Percentiles rank a stretch among this genome's conserved stretches.
phyloP scores from a whole-genome alignment of 2,797 vertebrate genomes.

The Graptemys geographica region DNA sequence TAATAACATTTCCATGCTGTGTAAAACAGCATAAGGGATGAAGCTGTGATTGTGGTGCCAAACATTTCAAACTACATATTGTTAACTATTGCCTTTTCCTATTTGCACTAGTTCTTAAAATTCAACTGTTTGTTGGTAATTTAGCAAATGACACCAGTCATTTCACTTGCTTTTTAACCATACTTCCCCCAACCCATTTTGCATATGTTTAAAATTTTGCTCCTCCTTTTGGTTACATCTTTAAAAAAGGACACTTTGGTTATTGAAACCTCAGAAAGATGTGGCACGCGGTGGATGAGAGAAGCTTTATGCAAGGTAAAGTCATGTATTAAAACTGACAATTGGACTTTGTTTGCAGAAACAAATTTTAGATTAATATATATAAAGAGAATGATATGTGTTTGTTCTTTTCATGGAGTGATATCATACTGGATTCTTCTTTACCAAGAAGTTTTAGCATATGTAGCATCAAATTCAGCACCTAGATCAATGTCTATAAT shows the following conservation, averaged over 20 bases:
- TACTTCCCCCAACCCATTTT: background rate
- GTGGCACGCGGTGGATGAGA: slow-evolving; percentile 34
- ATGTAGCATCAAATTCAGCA: slow-evolving; percentile 61
- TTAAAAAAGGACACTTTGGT: slow-evolving; percentile 6
- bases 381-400: slow-evolving; percentile 6
- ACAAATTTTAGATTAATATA: slow-evolving; percentile 59
- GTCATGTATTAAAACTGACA: slow-evolving; percentile 8
- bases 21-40: background rate
- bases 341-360: slow-evolving; percentile 58
- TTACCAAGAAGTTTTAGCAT: slow-evolving; percentile 70
- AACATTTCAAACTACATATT: background rate
- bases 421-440: slow-evolving; percentile 67
- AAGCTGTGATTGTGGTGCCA: slow-evolving; percentile 30
- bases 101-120: slow-evolving; percentile 52
- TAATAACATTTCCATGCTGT: background rate
- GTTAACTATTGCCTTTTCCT: slow-evolving; percentile 42
- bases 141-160: background rate
- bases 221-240: slow-evolving; percentile 19
- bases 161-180: slow-evolving; percentile 50
- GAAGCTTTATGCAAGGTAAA: slow-evolving; percentile 42
- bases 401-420: slow-evolving; percentile 64
- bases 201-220: slow-evolving; percentile 23
- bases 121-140: slow-evolving; percentile 5
- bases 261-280: slow-evolving; percentile 43
- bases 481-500: slow-evolving; percentile 67